Evolutionary conservation across 1,140 invertebrate genomes (phyloP), one percentile per base, ranked within the genome.

Genomic region (Acarapis woodi): DNA sequence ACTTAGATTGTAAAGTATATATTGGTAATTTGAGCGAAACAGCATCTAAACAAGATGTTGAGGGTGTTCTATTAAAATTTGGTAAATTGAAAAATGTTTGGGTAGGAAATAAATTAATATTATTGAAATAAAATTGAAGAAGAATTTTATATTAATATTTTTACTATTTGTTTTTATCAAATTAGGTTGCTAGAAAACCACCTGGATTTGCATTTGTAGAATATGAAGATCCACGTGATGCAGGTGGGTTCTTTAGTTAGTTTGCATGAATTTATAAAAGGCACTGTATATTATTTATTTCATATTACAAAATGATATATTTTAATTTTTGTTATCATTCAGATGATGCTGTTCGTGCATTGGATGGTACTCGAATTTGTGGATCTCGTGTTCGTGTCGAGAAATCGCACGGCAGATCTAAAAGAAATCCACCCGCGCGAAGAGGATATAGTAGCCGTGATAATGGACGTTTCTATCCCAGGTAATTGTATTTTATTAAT

Each of bases 1-100:
- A 82, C 52, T 58, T 83, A 26, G 77, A 80, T 16, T 90, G 82
- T 56, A 99, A 99, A 60, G 82, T 97, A 1, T 99, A 97, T 54
- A 79, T 99, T n/a, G 90, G 90, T 16, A 90, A 93, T 57, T 61
- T 97, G 26, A 76, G 77, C 8, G 78, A 72, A 35, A 77, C 75
- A 49, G 77, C 77, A 8, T 79, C 78, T 38, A 82, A 82, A 59
- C 72, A 76, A 55, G 78, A 83, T 57, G 73, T 83, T 44, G 78
- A 85, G 56, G 73, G 71, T 51, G 70, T 77, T 14, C 96, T 96
- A 53, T 68, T 70, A 42, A 85, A 87, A 60, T 96, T 82, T 60
- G 88, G 88, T 1, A 75, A 76, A 21, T 62, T 94, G 41, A 68
- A 76, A 51, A 96, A 88, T 61, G 83, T 94, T 9, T 96, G 87